Percentiles rank a stretch among this genome's conserved stretches.
phyloP scores from a whole-genome alignment of 2,888 invertebrate species.

The Ceramica pisi region DNA sequence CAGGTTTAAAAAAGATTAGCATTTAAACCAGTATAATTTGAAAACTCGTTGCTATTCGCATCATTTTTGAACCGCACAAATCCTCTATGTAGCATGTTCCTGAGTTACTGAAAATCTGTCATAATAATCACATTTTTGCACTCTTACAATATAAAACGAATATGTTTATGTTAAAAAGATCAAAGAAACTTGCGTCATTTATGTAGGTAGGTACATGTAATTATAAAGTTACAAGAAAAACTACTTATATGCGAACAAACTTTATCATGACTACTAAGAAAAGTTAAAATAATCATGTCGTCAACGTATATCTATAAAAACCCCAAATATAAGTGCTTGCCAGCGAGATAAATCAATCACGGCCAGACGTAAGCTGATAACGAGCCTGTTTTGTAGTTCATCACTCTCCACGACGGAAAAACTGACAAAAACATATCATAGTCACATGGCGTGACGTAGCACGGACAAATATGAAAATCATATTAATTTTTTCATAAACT shows the following conservation, averaged over 20 bases:
- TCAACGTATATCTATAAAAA: constrained; percentile 59
- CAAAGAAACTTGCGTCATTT: constrained; percentile 10
- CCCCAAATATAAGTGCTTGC: constrained; percentile 70
- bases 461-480: constrained; percentile 74
- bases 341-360: constrained; percentile 88
- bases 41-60: neutral
- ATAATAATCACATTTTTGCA: neutral
- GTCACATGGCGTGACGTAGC: constrained; percentile 84
- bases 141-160: neutral
- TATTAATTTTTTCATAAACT: constrained; percentile 69
- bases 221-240: constrained; percentile 1
- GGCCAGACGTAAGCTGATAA: constrained; percentile 78
- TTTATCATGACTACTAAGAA: constrained; percentile 29
- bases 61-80: too few species aligned
- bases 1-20: neutral
- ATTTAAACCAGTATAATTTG: neutral
- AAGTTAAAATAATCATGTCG: constrained; percentile 57
- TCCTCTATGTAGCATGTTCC: too few species aligned
- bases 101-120: neutral
- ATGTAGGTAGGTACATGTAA: neutral
- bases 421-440: constrained; percentile 68
- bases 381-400: constrained; percentile 74
- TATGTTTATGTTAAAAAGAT: constrained; percentile 5
- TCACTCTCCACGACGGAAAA: constrained; percentile 72
- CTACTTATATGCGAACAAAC: neutral